A percentile compares a stretch with the other conserved stretches of the same genome.
phyloP scores from a whole-genome alignment of 2,888 invertebrate genomes.

The Sicus ferrugineus region DNA sequence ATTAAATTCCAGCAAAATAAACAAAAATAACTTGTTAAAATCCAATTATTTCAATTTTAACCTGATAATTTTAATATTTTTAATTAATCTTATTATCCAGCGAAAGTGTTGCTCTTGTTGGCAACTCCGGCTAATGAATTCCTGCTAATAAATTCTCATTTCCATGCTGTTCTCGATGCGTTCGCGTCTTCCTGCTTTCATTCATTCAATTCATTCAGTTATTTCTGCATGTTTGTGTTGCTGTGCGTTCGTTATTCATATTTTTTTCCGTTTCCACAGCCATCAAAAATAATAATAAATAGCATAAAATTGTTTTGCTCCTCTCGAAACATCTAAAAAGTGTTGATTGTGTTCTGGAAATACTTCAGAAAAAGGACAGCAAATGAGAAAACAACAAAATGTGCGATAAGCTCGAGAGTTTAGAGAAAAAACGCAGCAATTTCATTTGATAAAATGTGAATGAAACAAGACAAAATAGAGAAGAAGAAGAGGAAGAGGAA shows the following conservation, averaged over 20 bases:
- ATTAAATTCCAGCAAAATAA: no score
- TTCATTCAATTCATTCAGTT: constrained; percentile 33
- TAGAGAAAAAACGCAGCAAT: constrained; percentile 9
- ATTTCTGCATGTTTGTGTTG: background rate
- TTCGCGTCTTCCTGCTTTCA: no score
- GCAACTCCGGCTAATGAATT: no score
- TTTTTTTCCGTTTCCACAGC: background rate
- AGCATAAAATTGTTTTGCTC: constrained; percentile 20
- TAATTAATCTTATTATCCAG: no score
- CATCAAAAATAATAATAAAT: constrained; percentile 11
- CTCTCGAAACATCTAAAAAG: no score
- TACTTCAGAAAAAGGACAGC: constrained; percentile 10
- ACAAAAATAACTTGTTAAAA: no score
- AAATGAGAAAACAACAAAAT: constrained; percentile 39
- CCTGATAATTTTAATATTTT: no score
- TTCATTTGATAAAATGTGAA: no score
- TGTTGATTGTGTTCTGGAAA: background rate
- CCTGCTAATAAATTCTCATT: constrained; percentile 16
- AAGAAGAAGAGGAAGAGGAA: no score
- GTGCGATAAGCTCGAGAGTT: constrained; percentile 40
- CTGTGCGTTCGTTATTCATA: constrained; percentile 8
- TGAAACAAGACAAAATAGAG: constrained; percentile 7
- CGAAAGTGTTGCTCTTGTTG: no score
- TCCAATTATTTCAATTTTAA: no score
- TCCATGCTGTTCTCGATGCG: constrained; percentile 17